These are phyloP conservation scores for Urophycis tenuis DNA, from an alignment of 2,797 vertebrate genomes.

Conservation along the genomic window DNA sequence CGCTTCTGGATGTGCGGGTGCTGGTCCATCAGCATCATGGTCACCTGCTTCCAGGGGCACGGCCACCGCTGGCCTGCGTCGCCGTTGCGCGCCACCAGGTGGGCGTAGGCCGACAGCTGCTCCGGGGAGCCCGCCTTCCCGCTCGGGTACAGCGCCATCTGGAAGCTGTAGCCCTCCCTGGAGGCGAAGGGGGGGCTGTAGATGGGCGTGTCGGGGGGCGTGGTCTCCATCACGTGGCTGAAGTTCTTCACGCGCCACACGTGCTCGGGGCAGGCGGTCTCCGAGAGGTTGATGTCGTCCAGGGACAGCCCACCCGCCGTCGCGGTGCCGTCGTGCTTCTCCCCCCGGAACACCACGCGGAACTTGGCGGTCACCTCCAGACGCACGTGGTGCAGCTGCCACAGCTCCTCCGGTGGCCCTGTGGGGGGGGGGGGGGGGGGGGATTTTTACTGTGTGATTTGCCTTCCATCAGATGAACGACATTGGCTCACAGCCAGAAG, in stretches of 20 bases:
- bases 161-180: slow-evolving; percentile 83
- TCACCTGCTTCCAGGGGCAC: slow-evolving; percentile 84
- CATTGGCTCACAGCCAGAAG: neutral
- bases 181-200: slow-evolving; percentile 81
- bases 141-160: slow-evolving; percentile 69
- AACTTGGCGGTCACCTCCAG: slow-evolving; percentile 76
- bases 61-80: slow-evolving; percentile 69
- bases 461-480: too few relatives aligned
- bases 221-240: slow-evolving; percentile 62
- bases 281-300: slow-evolving; percentile 89
- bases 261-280: slow-evolving; percentile 84
- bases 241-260: slow-evolving; percentile 85
- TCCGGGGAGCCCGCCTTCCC: slow-evolving; percentile 34
- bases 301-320: slow-evolving; percentile 77
- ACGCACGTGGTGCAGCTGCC: slow-evolving; percentile 81
- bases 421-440: too few relatives aligned
- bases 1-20: slow-evolving; percentile 81
- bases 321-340: slow-evolving; percentile 43
- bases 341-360: slow-evolving; percentile 77
- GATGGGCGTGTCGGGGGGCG: slow-evolving; percentile 39
- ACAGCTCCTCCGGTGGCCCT: slow-evolving; percentile 66
- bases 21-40: slow-evolving; percentile 88
- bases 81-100: slow-evolving; percentile 73
- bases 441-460: too few relatives aligned
- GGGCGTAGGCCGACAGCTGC: slow-evolving; percentile 70